These are phyloP conservation scores for Cyprinodon tularosa DNA, from an alignment of 2,113 vertebrate genomes.

Conservation along the genomic window DNA sequence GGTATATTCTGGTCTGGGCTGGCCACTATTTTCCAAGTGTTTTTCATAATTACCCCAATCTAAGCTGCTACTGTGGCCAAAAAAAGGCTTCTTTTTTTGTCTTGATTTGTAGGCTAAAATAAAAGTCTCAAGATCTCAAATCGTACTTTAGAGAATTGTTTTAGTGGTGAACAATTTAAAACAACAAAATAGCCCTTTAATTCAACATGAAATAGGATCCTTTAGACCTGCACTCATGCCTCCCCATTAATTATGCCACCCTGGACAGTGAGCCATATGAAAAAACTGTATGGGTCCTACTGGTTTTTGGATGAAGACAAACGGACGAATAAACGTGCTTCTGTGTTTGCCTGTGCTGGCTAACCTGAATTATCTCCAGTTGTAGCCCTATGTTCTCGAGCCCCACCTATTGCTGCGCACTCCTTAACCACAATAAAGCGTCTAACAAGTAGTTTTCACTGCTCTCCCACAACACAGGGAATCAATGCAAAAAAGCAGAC, in stretches of 20 bases:
- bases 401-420: not conserved
- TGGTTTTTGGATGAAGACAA: too few relatives aligned
- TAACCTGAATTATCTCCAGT: not conserved
- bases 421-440: not conserved
- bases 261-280: not conserved
- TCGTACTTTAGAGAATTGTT: not conserved
- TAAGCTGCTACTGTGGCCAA: not conserved
- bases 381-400: not conserved
- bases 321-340: too few relatives aligned
- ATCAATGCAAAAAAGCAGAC: not conserved
- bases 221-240: not conserved
- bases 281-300: too few relatives aligned
- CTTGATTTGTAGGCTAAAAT: not conserved
- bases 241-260: not conserved
- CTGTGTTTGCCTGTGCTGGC: not conserved
- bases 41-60: not conserved
- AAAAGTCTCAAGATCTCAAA: not conserved
- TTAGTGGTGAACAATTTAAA: not conserved
- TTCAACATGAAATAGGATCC: not conserved
- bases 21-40: not conserved
- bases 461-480: too few relatives aligned
- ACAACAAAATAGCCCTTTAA: not conserved
- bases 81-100: not conserved
- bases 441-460: too few relatives aligned
- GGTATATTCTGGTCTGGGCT: not conserved